Base-by-base conservation (phyloP, 2,888 invertebrate genomes). In the Lobophora halterata region DNA sequence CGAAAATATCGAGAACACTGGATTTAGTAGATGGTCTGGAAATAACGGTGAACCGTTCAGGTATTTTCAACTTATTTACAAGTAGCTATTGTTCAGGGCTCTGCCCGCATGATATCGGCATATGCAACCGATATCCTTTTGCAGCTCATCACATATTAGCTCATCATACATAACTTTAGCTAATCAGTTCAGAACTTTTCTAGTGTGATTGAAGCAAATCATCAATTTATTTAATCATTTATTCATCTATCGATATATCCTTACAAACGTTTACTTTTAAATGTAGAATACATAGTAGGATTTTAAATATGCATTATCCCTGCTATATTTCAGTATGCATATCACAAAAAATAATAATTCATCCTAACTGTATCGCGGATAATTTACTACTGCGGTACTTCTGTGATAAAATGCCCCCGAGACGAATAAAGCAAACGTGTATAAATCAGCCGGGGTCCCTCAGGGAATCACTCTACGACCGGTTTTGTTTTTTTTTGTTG, bases 11-110 rank as follows among this genome's bases (percentile, higher is more conserved):
- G 46, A 58, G 3, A 53, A 66, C 0, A 66, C 70, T 0, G 72
- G 69, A 1, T 83, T 71, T 45, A 64, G 68, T 37, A 53, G 45
- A 1, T 83, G 81, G 80, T 47, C 71, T 0, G 58, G 60, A 8
- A 6, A 52, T 3, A 67, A 73, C 26, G 76, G 75, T 1, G 24
- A 53, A 1, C 47, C 53, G 1, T 57, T 24, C 46, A 79, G 78
- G 81, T 78, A 62, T 9, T 9, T 9, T 18, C 13, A 10, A 14
- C 14, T 5, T 17, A 9, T 2, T 16, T 11, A n/a, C 11, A 14
- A 9, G 16, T 13, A 8, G 25, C 7, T 13, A n/a, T 21, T 3
- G 12, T 24, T 24, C 12, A n/a, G n/a, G n/a, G n/a, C n/a, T n/a
- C n/a, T n/a, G n/a, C n/a, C n/a, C n/a, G n/a, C n/a, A n/a, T n/a